These are phyloP conservation scores for Chrysoperla carnea DNA, from an alignment of 1,140 invertebrate genomes.

Conservation along the genomic window DNA sequence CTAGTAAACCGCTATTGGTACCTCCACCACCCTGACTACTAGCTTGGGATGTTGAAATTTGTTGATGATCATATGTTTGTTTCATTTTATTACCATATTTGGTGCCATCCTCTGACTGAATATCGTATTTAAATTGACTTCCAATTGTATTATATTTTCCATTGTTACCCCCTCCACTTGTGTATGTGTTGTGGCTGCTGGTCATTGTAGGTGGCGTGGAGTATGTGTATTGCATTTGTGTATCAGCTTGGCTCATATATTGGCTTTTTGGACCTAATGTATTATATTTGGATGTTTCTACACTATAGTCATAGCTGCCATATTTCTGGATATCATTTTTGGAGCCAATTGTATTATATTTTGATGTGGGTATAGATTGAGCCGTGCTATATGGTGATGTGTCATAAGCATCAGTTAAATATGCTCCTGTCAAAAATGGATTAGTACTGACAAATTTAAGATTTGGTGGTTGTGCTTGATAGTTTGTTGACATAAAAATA, in stretches of 20 bases:
- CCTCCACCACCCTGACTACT: constrained; percentile 7
- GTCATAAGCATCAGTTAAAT: constrained; percentile 19
- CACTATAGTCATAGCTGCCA: neutral
- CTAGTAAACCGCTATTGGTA: constrained; percentile 9
- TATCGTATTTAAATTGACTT: neutral
- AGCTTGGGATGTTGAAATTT: constrained; percentile 2
- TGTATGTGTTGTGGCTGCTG: neutral
- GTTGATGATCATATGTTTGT: constrained; percentile 4
- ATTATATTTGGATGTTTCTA: constrained; percentile 10
- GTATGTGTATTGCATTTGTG: neutral
- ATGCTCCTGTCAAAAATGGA: constrained; percentile 30
- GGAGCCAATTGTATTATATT: constrained; percentile 14
- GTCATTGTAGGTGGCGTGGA: neutral
- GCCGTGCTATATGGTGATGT: constrained; percentile 1
- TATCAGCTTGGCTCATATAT: constrained; percentile 10
- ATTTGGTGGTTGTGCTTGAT: constrained; percentile 4
- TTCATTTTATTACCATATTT: constrained; percentile 7
- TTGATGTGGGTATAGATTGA: constrained; percentile 2
- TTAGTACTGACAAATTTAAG: constrained; percentile 31
- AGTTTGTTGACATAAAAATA: constrained; percentile 21
- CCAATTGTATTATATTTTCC: constrained; percentile 7
- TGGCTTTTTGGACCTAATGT: constrained; percentile 12
- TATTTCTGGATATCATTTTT: constrained; percentile 4
- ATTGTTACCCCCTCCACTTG: neutral
- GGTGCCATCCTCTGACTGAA: constrained; percentile 7